Conservation (phyloP, 2,888 invertebrate genomes). For the Oxycera nigricornis region DNA sequence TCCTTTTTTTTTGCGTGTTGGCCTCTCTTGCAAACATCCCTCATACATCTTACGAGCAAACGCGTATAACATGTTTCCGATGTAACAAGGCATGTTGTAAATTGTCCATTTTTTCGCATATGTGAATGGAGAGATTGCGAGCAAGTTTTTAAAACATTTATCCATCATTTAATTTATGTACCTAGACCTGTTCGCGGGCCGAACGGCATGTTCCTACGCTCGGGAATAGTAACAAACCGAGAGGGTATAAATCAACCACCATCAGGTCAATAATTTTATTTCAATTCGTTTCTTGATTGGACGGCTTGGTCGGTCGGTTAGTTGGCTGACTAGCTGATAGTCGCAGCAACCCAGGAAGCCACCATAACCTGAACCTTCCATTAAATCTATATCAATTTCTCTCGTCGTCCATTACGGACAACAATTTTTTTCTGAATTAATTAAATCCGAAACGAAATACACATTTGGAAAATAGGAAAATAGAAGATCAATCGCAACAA, state of each 20-base stretch:
- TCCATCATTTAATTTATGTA: conserved; percentile 20
- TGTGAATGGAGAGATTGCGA: not conserved
- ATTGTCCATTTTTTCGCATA: conserved; percentile 26
- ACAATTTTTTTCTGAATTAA: conserved; percentile 37
- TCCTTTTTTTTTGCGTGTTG: conserved; percentile 3
- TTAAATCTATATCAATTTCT: conserved; percentile 19
- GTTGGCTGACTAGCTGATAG: conserved; percentile 40
- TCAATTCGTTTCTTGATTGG: not conserved
- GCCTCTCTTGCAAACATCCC: not conserved
- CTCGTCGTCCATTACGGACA: conserved; percentile 35
- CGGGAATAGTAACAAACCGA: not conserved
- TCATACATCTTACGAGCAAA: not conserved
- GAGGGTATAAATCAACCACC: conserved; percentile 28
- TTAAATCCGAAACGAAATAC: conserved; percentile 23
- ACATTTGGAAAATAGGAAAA: not conserved
- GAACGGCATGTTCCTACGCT: conserved; percentile 1
- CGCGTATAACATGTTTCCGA: conserved; percentile 16
- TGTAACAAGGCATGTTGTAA: conserved; percentile 1
- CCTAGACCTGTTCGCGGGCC: conserved; percentile 1
- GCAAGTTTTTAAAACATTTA: conserved; percentile 32
- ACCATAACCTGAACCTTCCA: conserved; percentile 25
- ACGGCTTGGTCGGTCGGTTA: conserved; percentile 39
- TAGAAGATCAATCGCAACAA: not conserved
- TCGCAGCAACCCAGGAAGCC: conserved; percentile 3
- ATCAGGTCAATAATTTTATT: conserved; percentile 30